Percentiles rank a stretch among this genome's conserved stretches.
These are phyloP conservation scores for Sebastes vulpes DNA, from an alignment of 2,797 vertebrate genomes.

Conservation along the genomic window DNA sequence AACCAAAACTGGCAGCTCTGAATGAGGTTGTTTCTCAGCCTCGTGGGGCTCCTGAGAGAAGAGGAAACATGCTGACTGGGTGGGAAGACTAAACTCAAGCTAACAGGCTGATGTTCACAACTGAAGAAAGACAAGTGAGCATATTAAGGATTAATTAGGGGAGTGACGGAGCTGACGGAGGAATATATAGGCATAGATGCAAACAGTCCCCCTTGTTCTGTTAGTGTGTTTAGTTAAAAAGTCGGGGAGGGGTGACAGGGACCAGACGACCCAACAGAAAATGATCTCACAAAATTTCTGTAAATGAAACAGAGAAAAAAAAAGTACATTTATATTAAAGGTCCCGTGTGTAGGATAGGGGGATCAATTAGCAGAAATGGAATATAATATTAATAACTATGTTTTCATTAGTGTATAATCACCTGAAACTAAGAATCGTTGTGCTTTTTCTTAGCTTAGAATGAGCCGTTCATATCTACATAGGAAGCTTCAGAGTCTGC, in stretches of 20 bases:
- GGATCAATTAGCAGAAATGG: too few species aligned
- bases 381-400: too few species aligned
- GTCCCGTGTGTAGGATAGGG: too few species aligned
- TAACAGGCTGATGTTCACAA: constrained; percentile 29
- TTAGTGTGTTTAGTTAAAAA: neutral
- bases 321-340: too few species aligned
- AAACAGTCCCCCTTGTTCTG: neutral
- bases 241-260: neutral
- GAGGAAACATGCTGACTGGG: constrained; percentile 40
- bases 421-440: too few species aligned
- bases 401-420: too few species aligned
- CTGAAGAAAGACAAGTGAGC: constrained; percentile 59
- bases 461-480: too few species aligned
- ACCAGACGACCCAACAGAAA: neutral
- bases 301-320: too few species aligned
- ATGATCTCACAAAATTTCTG: too few species aligned
- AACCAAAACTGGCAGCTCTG: constrained; percentile 51
- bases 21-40: constrained; percentile 52
- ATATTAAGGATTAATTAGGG: constrained; percentile 69
- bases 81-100: constrained; percentile 26
- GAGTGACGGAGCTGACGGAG: constrained; percentile 3
- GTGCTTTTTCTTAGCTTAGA: too few species aligned
- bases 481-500: too few species aligned
- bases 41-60: constrained; percentile 36
- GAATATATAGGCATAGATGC: neutral